Conservation (phyloP, 2,113 vertebrate genomes). For the Meleagris gallopavo region DNA sequence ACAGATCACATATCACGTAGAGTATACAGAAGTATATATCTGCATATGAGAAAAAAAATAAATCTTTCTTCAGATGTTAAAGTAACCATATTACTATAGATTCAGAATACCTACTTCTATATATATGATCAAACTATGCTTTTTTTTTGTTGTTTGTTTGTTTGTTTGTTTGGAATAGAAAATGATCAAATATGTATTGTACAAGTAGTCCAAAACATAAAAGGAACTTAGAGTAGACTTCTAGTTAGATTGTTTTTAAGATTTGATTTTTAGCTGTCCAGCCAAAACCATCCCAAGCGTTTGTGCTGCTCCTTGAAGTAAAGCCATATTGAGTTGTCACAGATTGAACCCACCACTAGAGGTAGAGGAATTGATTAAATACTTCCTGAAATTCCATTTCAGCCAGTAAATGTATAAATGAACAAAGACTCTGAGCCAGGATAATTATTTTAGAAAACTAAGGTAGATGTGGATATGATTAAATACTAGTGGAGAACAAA, state of each 20-base stretch:
- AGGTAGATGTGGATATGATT: neutral
- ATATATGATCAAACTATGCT: neutral
- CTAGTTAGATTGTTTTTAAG: neutral
- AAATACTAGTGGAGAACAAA: neutral
- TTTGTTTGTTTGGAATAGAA: neutral
- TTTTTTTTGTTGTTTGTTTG: neutral
- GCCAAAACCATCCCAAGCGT: neutral
- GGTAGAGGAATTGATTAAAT: neutral
- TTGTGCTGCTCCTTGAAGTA: neutral
- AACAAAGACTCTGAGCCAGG: neutral
- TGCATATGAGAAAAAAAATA: neutral
- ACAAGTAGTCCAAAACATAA: neutral
- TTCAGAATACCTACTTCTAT: neutral
- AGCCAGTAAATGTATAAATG: neutral
- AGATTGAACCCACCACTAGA: neutral
- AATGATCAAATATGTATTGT: neutral
- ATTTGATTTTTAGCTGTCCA: neutral
- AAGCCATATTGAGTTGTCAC: neutral
- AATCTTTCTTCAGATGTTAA: neutral
- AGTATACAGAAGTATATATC: accelerated
- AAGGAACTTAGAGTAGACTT: neutral
- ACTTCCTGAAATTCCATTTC: neutral
- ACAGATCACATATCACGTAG: accelerated
- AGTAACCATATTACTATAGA: neutral
- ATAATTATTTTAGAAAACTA: neutral